phyloP scores from a whole-genome alignment of 2,888 invertebrate species.

The Alcis repandata region DNA sequence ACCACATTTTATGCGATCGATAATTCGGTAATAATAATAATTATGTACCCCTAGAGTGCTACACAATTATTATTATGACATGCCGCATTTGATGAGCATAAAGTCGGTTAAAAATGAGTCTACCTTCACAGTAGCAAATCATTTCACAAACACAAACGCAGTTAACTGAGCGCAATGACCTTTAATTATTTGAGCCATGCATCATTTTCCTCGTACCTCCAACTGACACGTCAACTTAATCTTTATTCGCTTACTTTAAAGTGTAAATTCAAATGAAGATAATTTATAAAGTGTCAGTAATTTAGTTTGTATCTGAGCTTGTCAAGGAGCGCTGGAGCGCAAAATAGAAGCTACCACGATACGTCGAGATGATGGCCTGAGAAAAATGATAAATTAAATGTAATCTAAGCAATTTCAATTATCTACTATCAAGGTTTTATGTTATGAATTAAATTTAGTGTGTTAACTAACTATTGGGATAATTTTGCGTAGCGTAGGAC shows the following conservation, averaged over 20 bases:
- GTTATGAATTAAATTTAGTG: background rate
- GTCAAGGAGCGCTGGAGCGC: conserved; percentile 63
- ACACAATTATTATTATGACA: too few relatives aligned
- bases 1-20: too few relatives aligned
- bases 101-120: background rate
- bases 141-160: conserved; percentile 28
- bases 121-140: conserved; percentile 7
- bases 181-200: conserved; percentile 38
- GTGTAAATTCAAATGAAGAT: conserved; percentile 16
- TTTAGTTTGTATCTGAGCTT: conserved; percentile 53
- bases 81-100: too few relatives aligned
- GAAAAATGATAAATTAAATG: conserved; percentile 38
- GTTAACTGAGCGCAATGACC: conserved; percentile 53
- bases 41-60: too few relatives aligned
- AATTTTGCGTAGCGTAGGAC: background rate
- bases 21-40: too few relatives aligned
- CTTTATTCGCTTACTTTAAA: background rate
- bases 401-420: conserved; percentile 7
- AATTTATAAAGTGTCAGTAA: conserved; percentile 38
- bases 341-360: conserved; percentile 70
- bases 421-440: conserved; percentile 8
- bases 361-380: conserved; percentile 52
- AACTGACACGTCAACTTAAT: conserved; percentile 33
- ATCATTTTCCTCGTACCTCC: conserved; percentile 30
- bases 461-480: background rate